Conservation (phyloP, 2,888 invertebrate genomes). For the Phlogophora meticulosa region DNA sequence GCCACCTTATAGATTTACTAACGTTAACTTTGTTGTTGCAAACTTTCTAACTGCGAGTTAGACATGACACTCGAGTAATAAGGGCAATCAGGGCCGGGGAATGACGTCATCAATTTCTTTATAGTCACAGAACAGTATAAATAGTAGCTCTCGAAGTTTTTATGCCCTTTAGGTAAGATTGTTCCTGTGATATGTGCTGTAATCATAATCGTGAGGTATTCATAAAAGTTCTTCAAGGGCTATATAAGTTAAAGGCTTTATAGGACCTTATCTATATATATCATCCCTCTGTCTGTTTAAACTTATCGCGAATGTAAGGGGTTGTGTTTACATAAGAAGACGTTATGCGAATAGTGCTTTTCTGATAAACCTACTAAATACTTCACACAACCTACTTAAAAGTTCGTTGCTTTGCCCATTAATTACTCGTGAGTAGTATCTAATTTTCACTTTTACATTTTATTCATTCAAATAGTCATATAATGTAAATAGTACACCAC, state of each 20-base stretch:
- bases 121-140: constrained; percentile 50
- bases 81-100: constrained; percentile 61
- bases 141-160: constrained; percentile 46
- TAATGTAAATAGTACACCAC: too few species aligned
- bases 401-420: too few species aligned
- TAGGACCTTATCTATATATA: constrained; percentile 49
- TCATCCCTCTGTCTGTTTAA: constrained; percentile 37
- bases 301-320: constrained; percentile 40
- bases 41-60: constrained; percentile 68
- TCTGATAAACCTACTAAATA: background rate
- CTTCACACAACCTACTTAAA: too few species aligned
- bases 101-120: constrained; percentile 69
- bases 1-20: constrained; percentile 68
- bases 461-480: too few species aligned
- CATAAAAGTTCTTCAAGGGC: constrained; percentile 56
- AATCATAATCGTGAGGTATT: constrained; percentile 55
- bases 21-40: constrained; percentile 70
- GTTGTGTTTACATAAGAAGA: constrained; percentile 32
- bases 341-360: background rate
- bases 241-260: constrained; percentile 55
- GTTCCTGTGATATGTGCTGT: constrained; percentile 52
- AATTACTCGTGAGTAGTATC: too few species aligned
- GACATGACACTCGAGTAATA: constrained; percentile 70
- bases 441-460: too few species aligned
- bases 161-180: constrained; percentile 52